phyloP scores from a whole-genome alignment of 2,797 vertebrate species.

The Bucorvus abyssinicus region DNA sequence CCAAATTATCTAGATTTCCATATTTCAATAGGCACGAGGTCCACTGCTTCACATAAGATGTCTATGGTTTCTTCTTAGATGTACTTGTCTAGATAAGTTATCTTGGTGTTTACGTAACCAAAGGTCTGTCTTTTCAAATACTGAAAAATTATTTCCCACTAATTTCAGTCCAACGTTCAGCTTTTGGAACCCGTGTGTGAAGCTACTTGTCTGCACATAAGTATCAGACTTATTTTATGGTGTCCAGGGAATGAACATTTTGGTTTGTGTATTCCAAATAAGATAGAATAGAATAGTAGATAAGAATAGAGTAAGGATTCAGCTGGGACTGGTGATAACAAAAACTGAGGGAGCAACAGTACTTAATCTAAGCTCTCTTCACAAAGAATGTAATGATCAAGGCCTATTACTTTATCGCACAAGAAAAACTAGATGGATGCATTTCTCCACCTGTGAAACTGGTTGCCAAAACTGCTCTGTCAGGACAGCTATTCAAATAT shows the following conservation, averaged over 20 bases:
- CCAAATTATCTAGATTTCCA: not conserved
- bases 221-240: not conserved
- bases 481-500: not conserved
- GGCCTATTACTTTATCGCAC: not conserved
- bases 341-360: not conserved
- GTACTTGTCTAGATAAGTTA: not conserved
- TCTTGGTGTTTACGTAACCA: not conserved
- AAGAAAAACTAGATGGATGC: not conserved
- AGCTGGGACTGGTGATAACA: not conserved
- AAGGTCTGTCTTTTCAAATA: not conserved
- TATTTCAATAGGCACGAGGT: not conserved
- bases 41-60: not conserved
- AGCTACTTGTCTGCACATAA: not conserved
- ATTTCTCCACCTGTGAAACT: not conserved
- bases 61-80: not conserved
- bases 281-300: too few species aligned
- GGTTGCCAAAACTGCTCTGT: not conserved
- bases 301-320: not conserved
- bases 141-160: not conserved
- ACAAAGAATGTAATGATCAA: not conserved
- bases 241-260: not conserved
- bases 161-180: not conserved
- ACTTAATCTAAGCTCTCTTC: not conserved
- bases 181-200: not conserved
- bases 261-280: not conserved